Percentiles rank a stretch among this genome's conserved stretches.
phyloP scores from a whole-genome alignment of 2,797 vertebrate species.

The Dendrocincla fuliginosa region DNA sequence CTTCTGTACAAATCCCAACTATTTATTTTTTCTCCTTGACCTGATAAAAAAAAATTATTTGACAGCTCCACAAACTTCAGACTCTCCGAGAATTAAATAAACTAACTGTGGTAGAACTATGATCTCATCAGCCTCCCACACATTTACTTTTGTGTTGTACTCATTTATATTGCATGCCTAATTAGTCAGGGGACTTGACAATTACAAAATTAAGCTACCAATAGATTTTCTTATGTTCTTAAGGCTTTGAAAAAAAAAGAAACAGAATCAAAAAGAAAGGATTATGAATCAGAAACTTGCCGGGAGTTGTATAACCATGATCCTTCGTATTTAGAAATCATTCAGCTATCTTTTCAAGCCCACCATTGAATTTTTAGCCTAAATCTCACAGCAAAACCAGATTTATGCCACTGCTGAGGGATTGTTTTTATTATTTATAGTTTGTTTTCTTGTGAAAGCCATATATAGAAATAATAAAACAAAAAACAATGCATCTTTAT shows the following conservation, averaged over 20 bases:
- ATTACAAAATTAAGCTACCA: slow-evolving; percentile 50
- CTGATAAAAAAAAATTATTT: background rate
- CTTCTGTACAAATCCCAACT: background rate
- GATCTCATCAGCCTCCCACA: slow-evolving; percentile 57
- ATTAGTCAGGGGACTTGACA: slow-evolving; percentile 51
- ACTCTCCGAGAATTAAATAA: slow-evolving; percentile 15
- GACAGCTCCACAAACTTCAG: slow-evolving; percentile 35
- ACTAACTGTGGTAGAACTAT: background rate
- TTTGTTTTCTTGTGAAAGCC: slow-evolving; percentile 2
- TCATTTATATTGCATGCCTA: slow-evolving; percentile 56
- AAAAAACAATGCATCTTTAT: background rate
- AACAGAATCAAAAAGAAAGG: background rate
- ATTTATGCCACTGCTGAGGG: background rate
- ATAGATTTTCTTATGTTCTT: slow-evolving; percentile 19
- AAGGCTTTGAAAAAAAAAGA: background rate
- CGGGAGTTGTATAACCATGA: background rate
- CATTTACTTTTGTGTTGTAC: slow-evolving; percentile 51
- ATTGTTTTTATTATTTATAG: slow-evolving; percentile 42
- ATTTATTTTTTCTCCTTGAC: background rate
- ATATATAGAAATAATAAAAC: background rate
- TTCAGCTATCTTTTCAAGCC: background rate
- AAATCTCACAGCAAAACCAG: background rate
- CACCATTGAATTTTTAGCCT: background rate
- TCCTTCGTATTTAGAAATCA: slow-evolving; percentile 18
- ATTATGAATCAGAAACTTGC: slow-evolving; percentile 29